phyloP scores from a whole-genome alignment of 2,113 vertebrate genomes.

The Gasterosteus aculeatus region DNA sequence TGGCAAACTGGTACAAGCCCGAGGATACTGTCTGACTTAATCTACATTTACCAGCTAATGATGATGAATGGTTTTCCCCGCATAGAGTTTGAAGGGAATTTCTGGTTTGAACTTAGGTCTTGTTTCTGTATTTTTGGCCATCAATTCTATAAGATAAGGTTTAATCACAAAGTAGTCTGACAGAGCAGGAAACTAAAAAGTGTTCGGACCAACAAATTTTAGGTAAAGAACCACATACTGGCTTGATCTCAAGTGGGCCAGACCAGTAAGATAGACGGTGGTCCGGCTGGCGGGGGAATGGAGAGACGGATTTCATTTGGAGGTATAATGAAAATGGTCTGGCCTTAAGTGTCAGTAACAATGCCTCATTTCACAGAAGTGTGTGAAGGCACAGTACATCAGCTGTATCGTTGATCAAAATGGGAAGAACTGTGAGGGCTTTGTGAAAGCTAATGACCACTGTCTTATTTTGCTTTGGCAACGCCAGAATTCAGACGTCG shows the following conservation, averaged over 20 bases:
- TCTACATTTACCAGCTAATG: background rate
- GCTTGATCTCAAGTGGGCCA: no score
- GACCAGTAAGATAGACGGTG: no score
- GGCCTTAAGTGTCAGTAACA: background rate
- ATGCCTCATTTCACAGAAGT: background rate
- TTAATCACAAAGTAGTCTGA: background rate
- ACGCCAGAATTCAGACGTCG: background rate
- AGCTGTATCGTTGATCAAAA: background rate
- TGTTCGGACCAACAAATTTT: background rate
- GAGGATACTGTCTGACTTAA: background rate
- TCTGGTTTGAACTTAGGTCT: background rate
- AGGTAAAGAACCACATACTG: no score
- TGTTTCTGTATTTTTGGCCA: background rate
- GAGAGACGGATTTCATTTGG: background rate
- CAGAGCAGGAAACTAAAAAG: background rate
- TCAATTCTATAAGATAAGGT: background rate
- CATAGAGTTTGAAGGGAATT: background rate
- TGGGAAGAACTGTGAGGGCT: background rate
- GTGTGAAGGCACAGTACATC: background rate
- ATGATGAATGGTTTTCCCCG: background rate
- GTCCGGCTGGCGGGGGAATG: background rate
- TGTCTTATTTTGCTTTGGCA: no score
- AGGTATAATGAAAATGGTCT: background rate
- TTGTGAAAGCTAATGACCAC: no score
- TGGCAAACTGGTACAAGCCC: slow-evolving; percentile 6